Base-by-base conservation (phyloP, 2,113 vertebrate species). In the Balaeniceps rex region DNA sequence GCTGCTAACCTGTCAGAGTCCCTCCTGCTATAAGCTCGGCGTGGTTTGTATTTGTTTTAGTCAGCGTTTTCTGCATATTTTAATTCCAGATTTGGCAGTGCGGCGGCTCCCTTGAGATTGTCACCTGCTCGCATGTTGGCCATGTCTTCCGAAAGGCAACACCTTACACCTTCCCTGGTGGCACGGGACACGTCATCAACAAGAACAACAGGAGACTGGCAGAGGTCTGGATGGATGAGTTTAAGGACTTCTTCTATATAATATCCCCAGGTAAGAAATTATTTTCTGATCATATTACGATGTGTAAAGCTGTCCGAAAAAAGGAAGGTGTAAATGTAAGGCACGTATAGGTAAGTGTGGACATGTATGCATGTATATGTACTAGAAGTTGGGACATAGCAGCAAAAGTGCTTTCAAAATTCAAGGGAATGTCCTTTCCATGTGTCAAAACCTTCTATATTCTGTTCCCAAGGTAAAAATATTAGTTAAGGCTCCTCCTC, bases 171-270 rank as follows among this genome's bases (percentile, higher is more conserved):
- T 99, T 99, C 94, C 99, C 99, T 6, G 99, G 99, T 9, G 99
- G 99, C n/a, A 99, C 99, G 0, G 99, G 99, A 25, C 99, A 99
- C 69, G 99, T 99, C 82, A 99, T 99, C 98, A 99, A 99, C 97
- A 99, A 99, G 97, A 99, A 99, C 98, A 99, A 99, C 96, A 98
- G 99, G 71, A 97, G 99, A 9, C 97, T 99, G 93, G 99, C 99
- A 7, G 99, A 99, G 98, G 99, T 99, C 34, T 99, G 99, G 99
- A 99, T 99, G 99, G 99, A 99, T 63, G 99, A 99, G 82, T 99
- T 99, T 94, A 99, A 99, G 98, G 99, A 99, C 79, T 99, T 99
- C 98, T 99, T 99, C 98, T 99, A 99, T 34, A 99, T 99, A 95
- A 99, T 99, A 96, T 99, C 99, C 31, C 99, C 99, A 97, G 99